Evolutionary conservation across 2,113 vertebrate species (phyloP).

Genomic region (Chauna torquata): DNA sequence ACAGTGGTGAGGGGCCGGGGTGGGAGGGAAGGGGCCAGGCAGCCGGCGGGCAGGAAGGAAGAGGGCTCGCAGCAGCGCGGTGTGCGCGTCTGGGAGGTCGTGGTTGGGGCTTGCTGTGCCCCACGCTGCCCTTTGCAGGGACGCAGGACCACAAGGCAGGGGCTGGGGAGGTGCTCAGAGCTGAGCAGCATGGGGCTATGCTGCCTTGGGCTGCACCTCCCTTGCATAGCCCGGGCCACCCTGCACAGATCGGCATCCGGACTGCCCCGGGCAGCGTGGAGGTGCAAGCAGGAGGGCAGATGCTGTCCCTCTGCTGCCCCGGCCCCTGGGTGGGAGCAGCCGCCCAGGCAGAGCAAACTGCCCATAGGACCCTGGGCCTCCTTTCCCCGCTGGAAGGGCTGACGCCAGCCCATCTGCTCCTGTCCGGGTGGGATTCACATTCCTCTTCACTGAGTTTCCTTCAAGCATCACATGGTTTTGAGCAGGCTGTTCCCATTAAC

Average conservation of each 20-base stretch:
- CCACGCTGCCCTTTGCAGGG: not conserved
- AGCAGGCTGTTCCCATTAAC: not conserved
- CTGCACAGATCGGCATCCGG: no score
- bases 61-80: not conserved
- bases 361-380: rapidly evolving
- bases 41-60: not conserved
- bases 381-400: not conserved
- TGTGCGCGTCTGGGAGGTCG: rapidly evolving
- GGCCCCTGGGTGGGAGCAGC: not conserved
- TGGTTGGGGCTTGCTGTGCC: not conserved
- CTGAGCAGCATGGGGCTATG: no score
- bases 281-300: not conserved
- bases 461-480: not conserved
- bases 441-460: not conserved
- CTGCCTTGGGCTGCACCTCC: no score
- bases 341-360: not conserved
- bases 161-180: no score
- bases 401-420: not conserved
- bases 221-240: no score
- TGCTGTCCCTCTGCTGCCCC: not conserved
- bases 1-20: not conserved
- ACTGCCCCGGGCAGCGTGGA: no score
- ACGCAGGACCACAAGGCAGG: not conserved
- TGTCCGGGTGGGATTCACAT: not conserved
- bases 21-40: not conserved